phyloP scores from a whole-genome alignment of 2,888 invertebrate genomes.

The Urechis unicinctus region DNA sequence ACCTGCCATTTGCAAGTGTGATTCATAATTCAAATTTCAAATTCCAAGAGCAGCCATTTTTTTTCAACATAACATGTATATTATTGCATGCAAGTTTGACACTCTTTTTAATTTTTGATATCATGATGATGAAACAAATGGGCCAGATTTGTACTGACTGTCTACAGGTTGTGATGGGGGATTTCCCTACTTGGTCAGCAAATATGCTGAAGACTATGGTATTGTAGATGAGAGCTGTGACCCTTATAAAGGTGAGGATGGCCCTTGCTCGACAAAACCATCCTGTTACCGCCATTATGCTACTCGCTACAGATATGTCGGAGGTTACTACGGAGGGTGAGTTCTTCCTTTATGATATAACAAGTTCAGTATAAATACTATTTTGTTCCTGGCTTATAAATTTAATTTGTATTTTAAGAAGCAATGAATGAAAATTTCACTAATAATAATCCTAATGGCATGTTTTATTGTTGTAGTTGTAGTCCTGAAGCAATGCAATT shows the following conservation, averaged over 20 bases:
- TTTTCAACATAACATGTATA: no score
- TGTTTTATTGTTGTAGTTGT: constrained; percentile 41
- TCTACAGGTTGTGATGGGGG: constrained; percentile 43
- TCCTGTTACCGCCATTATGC: constrained; percentile 50
- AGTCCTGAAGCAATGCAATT: constrained; percentile 52
- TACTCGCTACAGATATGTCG: constrained; percentile 53
- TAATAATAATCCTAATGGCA: no score
- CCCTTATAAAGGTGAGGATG: constrained; percentile 51
- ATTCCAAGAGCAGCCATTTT: no score
- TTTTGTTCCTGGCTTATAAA: not conserved
- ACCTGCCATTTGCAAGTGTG: no score
- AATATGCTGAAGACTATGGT: constrained; percentile 52
- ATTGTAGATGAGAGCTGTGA: constrained; percentile 52
- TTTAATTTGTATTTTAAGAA: no score
- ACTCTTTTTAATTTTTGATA: no score
- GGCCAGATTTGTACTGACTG: no score
- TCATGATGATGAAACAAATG: no score
- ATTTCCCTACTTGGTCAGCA: constrained; percentile 44
- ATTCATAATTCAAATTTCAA: no score
- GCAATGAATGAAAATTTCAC: no score
- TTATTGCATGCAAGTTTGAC: no score
- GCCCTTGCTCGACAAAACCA: constrained; percentile 36
- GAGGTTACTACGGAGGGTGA: constrained; percentile 53
- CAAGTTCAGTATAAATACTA: not conserved
- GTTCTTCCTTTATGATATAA: constrained; percentile 16